Percentiles rank a stretch among this genome's conserved stretches.
These are phyloP conservation scores for Notiomystis cincta DNA, from an alignment of 2,113 vertebrate genomes.

Conservation along the genomic window DNA sequence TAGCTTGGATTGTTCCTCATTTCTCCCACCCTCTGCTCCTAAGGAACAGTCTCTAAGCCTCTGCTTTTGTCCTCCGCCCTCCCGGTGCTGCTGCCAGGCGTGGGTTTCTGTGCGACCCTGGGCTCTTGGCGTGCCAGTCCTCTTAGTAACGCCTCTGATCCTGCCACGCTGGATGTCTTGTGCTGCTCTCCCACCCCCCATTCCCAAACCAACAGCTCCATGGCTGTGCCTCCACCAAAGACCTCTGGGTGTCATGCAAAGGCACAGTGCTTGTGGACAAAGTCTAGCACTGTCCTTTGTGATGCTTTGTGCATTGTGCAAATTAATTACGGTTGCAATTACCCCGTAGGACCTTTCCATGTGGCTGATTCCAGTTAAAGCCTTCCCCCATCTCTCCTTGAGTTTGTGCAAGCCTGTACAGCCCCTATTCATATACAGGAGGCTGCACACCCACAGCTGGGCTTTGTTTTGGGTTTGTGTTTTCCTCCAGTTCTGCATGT, in stretches of 20 bases:
- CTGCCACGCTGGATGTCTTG: background rate
- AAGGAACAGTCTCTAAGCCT: background rate
- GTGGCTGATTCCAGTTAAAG: conserved; percentile 1
- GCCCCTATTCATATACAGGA: background rate
- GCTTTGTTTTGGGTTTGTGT: conserved; percentile 22
- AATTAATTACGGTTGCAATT: conserved; percentile 5
- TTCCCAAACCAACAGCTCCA: background rate
- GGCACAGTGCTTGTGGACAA: background rate
- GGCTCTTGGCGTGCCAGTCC: background rate
- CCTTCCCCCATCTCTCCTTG: background rate
- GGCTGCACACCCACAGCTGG: background rate
- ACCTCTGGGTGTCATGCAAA: background rate
- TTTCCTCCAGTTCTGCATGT: background rate
- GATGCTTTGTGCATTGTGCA: conserved; percentile 2
- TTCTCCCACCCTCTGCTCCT: background rate
- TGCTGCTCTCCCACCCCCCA: background rate
- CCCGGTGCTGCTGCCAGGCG: background rate
- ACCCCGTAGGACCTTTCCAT: background rate
- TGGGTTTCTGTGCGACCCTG: background rate
- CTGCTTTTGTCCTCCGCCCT: background rate
- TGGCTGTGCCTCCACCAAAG: background rate
- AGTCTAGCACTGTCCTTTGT: background rate
- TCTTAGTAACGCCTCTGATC: background rate
- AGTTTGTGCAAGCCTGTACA: background rate
- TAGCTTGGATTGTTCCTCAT: background rate